Evolutionary conservation across 2,888 invertebrate species (phyloP).

Genomic region (Holacanthella duospinosa): DNA sequence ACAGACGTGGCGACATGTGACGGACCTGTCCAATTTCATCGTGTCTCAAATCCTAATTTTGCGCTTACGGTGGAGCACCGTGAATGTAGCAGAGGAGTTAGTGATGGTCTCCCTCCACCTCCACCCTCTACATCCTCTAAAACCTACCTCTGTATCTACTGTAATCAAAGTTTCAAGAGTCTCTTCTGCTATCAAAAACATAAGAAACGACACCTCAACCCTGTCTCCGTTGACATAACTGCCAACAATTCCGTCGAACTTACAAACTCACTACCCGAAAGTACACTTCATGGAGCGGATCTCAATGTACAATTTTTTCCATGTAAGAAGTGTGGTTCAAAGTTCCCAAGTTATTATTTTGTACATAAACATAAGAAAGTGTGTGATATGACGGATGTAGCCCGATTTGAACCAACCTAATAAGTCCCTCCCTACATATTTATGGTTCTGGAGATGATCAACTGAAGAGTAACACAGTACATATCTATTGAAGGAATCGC

Average conservation of each 20-base stretch:
- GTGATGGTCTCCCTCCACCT: background rate
- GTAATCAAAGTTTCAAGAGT: slow-evolving; percentile 69
- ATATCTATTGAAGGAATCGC: no score
- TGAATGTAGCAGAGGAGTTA: background rate
- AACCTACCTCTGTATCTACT: slow-evolving; percentile 59
- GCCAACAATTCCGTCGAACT: slow-evolving; percentile 20
- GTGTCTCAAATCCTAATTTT: slow-evolving; percentile 75
- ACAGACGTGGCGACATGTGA: slow-evolving; percentile 84
- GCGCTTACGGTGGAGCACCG: slow-evolving; percentile 42
- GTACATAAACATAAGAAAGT: slow-evolving; percentile 81
- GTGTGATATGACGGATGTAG: slow-evolving; percentile 43
- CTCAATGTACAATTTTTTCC: slow-evolving; percentile 83
- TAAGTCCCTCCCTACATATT: slow-evolving; percentile 19
- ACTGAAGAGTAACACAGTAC: no score
- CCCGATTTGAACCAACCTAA: no score
- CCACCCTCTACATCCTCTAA: slow-evolving; percentile 17
- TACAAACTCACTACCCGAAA: slow-evolving; percentile 20
- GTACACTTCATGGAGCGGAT: slow-evolving; percentile 40
- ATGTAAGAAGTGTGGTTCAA: slow-evolving; percentile 82
- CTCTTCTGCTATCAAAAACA: slow-evolving; percentile 77
- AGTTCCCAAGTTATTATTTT: slow-evolving; percentile 87
- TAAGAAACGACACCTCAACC: slow-evolving; percentile 57
- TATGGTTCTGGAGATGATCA: slow-evolving; percentile 11
- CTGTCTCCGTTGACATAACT: slow-evolving; percentile 46
- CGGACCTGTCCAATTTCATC: slow-evolving; percentile 75